These are phyloP conservation scores for Cataglyphis cursor DNA, from an alignment of 2,888 invertebrate genomes.

Conservation along the genomic window DNA sequence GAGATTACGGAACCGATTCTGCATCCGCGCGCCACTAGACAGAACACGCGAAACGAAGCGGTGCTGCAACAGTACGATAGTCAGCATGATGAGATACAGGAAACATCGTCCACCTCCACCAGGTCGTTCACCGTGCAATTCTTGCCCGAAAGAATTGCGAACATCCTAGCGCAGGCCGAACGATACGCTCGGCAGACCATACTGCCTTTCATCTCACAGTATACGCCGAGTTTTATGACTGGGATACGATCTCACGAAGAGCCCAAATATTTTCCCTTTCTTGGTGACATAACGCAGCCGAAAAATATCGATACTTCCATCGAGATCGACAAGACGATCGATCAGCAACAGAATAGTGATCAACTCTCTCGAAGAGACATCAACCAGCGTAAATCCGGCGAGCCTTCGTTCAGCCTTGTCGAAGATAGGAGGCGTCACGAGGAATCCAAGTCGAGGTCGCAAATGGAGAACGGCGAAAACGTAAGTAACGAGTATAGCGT, in stretches of 20 bases:
- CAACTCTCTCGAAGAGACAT: neutral
- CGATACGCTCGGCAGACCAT: conserved; percentile 93
- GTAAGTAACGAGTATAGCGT: neutral
- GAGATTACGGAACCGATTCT: conserved; percentile 91
- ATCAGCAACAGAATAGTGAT: neutral
- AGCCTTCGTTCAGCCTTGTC: neutral
- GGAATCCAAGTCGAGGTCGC: neutral
- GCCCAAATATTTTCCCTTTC: conserved; percentile 90
- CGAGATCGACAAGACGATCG: neutral
- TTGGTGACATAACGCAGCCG: conserved; percentile 80
- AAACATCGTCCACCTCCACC: conserved; percentile 79
- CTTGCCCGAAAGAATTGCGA: conserved; percentile 92
- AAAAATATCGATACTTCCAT: conserved; percentile 1
- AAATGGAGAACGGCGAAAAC: neutral
- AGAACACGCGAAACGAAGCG: conserved; percentile 71
- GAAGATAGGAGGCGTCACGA: conserved; percentile 8
- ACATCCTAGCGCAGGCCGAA: conserved; percentile 93
- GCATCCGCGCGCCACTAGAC: conserved; percentile 87
- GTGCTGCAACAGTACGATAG: conserved; percentile 31
- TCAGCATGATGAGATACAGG: conserved; percentile 82
- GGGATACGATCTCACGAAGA: conserved; percentile 85
- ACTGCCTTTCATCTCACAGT: conserved; percentile 92
- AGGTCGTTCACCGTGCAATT: conserved; percentile 91
- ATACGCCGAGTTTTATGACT: conserved; percentile 91
- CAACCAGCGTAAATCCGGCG: neutral